Evolutionary conservation across 2,797 vertebrate genomes (phyloP).

Genomic region (Phyllotis vaccarum): DNA sequence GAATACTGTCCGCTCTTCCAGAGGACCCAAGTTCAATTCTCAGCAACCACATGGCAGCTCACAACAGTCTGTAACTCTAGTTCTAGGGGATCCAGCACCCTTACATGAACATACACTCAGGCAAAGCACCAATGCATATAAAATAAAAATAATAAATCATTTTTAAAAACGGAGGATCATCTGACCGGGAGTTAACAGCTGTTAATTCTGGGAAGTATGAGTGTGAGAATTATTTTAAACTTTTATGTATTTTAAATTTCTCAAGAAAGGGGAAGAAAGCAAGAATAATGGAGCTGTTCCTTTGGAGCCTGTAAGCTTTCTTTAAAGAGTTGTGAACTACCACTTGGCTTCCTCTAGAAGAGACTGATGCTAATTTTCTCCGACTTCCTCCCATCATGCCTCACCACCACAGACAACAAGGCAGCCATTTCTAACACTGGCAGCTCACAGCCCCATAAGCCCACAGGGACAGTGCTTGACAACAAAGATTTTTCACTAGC

Average conservation of each 20-base stretch:
- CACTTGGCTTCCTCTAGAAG: conserved; percentile 48
- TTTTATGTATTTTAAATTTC: conserved; percentile 57
- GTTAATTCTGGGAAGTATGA: conserved; percentile 28
- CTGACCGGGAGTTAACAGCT: conserved; percentile 36
- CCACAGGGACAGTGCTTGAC: not conserved
- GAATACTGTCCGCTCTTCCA: not conserved
- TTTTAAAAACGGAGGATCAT: conserved; percentile 20
- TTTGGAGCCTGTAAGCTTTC: conserved; percentile 4
- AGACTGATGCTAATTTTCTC: conserved; percentile 19
- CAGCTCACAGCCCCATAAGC: not conserved
- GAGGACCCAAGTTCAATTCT: not conserved
- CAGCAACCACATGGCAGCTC: not conserved
- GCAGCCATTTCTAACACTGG: not conserved
- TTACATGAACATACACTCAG: not conserved
- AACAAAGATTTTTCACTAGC: conserved; percentile 45
- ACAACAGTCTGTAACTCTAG: not conserved
- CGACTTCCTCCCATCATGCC: not conserved
- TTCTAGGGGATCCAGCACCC: not conserved
- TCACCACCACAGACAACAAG: not conserved
- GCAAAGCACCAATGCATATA: not conserved
- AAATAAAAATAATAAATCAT: not conserved
- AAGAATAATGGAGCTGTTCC: conserved; percentile 27
- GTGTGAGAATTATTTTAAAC: conserved; percentile 51
- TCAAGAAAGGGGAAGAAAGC: not conserved
- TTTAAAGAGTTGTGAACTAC: conserved; percentile 37